A percentile compares a stretch with the other conserved stretches of the same genome.
Evolutionary conservation across 2,113 vertebrate genomes (phyloP).

Genomic region (Gobiocypris rarus): DNA sequence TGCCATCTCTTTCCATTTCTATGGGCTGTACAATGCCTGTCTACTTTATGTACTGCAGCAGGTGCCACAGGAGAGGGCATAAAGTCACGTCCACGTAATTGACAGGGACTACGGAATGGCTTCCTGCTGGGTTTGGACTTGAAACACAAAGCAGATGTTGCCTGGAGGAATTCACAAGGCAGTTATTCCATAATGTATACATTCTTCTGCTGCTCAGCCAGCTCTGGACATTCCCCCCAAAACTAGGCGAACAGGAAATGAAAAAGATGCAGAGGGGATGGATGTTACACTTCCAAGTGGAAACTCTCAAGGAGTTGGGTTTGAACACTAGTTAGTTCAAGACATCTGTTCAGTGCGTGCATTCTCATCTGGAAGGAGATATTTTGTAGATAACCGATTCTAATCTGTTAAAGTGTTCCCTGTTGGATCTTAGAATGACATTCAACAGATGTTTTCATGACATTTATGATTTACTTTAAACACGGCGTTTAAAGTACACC

Average conservation of each 20-base stretch:
- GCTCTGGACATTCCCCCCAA: constrained; percentile 15
- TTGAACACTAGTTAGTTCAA: not conserved
- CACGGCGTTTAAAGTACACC: not conserved
- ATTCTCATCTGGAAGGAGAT: constrained; percentile 25
- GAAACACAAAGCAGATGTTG: constrained; percentile 40
- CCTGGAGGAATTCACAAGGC: constrained; percentile 32
- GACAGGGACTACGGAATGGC: constrained; percentile 32
- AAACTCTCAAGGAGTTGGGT: constrained; percentile 15
- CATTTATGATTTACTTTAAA: constrained; percentile 10
- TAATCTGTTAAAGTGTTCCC: not conserved
- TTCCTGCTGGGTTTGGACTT: constrained; percentile 21
- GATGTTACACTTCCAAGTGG: constrained; percentile 34
- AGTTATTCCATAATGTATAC: constrained; percentile 43
- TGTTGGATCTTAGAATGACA: not conserved
- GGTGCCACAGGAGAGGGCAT: constrained; percentile 19
- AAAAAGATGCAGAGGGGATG: constrained; percentile 52
- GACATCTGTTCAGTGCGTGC: constrained; percentile 25
- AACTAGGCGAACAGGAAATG: constrained; percentile 49
- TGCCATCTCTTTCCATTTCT: not conserved
- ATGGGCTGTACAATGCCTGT: not conserved
- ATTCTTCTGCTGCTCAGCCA: constrained; percentile 34
- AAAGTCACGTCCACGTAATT: constrained; percentile 35
- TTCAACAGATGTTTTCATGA: constrained; percentile 12
- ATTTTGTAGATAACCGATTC: constrained; percentile 2
- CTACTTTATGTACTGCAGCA: constrained; percentile 21